Percentiles rank a stretch among this genome's conserved stretches.
These are phyloP conservation scores for Oxyteleia sp. DNA, from an alignment of 2,888 invertebrate genomes.

Conservation along the genomic window DNA sequence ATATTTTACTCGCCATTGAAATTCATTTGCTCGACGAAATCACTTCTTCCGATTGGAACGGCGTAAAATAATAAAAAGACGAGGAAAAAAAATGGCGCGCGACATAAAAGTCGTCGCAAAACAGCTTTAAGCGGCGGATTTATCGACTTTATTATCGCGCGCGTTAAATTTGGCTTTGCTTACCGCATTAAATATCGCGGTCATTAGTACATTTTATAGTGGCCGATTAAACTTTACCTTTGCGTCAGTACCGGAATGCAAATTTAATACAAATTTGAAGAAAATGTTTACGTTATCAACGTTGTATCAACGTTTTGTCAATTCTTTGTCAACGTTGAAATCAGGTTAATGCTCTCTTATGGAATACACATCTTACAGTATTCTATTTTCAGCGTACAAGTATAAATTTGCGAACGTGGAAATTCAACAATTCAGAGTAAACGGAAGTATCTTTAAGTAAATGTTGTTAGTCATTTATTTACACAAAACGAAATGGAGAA, in stretches of 20 bases:
- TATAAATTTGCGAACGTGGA: too few species aligned
- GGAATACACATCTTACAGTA: too few species aligned
- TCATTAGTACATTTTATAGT: conserved; percentile 69
- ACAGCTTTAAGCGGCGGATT: conserved; percentile 58
- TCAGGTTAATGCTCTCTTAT: too few species aligned
- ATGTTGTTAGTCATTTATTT: too few species aligned
- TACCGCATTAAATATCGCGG: conserved; percentile 72
- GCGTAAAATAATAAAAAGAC: background rate
- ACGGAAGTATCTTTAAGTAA: too few species aligned
- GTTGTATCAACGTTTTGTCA: too few species aligned
- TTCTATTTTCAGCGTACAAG: too few species aligned
- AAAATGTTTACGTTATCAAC: too few species aligned
- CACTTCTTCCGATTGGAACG: conserved; percentile 9
- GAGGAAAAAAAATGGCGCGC: conserved; percentile 14
- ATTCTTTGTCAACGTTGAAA: too few species aligned
- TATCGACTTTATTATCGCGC: conserved; percentile 69
- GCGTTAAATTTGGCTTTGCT: conserved; percentile 69
- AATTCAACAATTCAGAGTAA: too few species aligned
- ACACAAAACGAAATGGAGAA: too few species aligned
- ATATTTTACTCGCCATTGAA: conserved; percentile 25
- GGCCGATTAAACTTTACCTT: conserved; percentile 53
- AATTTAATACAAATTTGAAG: conserved; percentile 55
- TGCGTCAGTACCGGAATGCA: conserved; percentile 23
- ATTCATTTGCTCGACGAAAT: conserved; percentile 31
- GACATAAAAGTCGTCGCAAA: conserved; percentile 35